These are phyloP conservation scores for Henricia sp. DNA, from an alignment of 53 echinoderm and acorn worm species.

Conservation along the genomic window DNA sequence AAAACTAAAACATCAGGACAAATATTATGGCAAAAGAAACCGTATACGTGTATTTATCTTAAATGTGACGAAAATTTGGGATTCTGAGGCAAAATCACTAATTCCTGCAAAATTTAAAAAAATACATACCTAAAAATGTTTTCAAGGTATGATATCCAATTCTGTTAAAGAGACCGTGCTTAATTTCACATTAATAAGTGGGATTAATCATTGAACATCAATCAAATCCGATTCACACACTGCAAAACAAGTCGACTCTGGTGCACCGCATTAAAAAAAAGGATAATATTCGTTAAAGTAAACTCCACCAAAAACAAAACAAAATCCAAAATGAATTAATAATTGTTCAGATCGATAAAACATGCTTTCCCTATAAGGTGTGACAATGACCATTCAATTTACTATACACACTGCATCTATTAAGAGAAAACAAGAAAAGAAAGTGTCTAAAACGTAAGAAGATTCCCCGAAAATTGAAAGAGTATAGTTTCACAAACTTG, in stretches of 20 bases:
- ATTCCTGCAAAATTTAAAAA: no score
- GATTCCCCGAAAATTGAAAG: no score
- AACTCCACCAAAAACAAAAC: slow-evolving; percentile 16
- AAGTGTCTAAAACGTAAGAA: neutral
- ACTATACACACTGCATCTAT: slow-evolving; percentile 1
- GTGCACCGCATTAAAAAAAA: slow-evolving; percentile 53
- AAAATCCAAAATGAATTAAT: slow-evolving; percentile 34
- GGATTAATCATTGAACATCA: slow-evolving; percentile 44
- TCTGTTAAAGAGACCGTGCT: neutral
- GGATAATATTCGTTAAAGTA: slow-evolving; percentile 45
- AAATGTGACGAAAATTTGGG: no score
- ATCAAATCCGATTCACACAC: slow-evolving; percentile 57
- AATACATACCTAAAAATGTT: neutral
- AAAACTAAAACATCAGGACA: no score
- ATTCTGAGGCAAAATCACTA: no score
- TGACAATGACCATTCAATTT: slow-evolving; percentile 16
- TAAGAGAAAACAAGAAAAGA: neutral
- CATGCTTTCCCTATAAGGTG: slow-evolving; percentile 16
- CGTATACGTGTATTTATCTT: no score
- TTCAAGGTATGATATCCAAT: neutral
- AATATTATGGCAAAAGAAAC: no score
- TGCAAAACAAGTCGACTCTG: slow-evolving; percentile 39
- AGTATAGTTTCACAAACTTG: neutral
- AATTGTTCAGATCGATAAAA: slow-evolving; percentile 22
- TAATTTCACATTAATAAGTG: slow-evolving; percentile 3